Percentiles rank a stretch among this genome's conserved stretches.
These are phyloP conservation scores for Myripristis jacobus DNA, from an alignment of 2,797 vertebrate genomes.

Conservation along the genomic window DNA sequence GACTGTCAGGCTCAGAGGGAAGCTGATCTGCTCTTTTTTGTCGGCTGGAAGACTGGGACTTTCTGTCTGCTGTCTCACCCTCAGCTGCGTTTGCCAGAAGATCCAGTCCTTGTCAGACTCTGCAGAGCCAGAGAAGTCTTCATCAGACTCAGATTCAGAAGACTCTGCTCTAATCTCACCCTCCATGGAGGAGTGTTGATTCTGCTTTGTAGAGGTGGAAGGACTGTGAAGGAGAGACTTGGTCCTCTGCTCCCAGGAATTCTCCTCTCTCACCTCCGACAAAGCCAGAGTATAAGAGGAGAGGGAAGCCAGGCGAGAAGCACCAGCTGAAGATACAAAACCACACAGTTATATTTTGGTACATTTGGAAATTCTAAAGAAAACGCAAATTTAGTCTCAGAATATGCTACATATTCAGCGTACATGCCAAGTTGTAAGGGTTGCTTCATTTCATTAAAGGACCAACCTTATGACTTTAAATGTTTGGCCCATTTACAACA, in stretches of 20 bases:
- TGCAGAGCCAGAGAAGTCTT: neutral
- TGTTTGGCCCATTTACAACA: no score
- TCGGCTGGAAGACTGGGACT: no score
- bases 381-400: no score
- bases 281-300: conserved; percentile 3
- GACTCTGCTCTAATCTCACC: conserved; percentile 3
- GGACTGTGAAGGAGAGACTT: conserved; percentile 4
- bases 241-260: no score
- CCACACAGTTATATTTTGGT: neutral
- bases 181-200: conserved; percentile 19
- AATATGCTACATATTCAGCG: no score
- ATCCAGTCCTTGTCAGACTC: no score
- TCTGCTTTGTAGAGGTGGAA: conserved; percentile 5
- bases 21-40: no score
- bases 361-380: neutral
- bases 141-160: conserved; percentile 27
- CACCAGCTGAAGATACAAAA: neutral
- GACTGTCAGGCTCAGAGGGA: neutral
- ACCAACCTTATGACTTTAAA: no score
- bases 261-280: conserved; percentile 4
- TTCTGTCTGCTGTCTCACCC: no score
- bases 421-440: no score
- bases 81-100: no score
- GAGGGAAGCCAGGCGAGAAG: neutral
- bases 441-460: no score